Conservation (phyloP, 2,888 invertebrate genomes). For the Alsophila aescularia region DNA sequence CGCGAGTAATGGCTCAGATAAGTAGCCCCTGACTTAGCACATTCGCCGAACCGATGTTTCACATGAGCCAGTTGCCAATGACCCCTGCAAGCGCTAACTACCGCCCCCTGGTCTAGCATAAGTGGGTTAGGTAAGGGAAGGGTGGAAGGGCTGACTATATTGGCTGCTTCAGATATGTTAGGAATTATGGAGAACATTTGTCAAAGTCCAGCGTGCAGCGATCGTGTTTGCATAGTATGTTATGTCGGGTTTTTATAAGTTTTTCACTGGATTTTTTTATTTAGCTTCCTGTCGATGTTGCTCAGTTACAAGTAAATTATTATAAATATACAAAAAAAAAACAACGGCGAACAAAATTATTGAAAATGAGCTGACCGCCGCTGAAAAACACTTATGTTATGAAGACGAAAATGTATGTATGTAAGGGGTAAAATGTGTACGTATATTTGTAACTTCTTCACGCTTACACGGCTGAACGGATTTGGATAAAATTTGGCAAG, state of each 20-base stretch:
- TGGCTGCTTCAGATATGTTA: constrained; percentile 45
- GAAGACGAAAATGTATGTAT: no score
- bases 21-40: constrained; percentile 75
- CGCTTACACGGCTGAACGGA: no score
- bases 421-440: no score
- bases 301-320: no score
- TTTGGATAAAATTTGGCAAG: no score
- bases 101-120: background rate
- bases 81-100: constrained; percentile 34
- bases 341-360: no score
- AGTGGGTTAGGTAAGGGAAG: constrained; percentile 23
- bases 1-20: constrained; percentile 68
- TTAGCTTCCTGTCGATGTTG: no score
- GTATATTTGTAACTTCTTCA: no score
- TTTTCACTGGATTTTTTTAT: background rate
- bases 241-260: background rate
- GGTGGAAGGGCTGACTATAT: constrained; percentile 41
- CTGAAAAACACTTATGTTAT: no score
- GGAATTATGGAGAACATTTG: constrained; percentile 72
- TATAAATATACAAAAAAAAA: no score
- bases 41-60: constrained; percentile 69
- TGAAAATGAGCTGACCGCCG: no score
- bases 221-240: constrained; percentile 40
- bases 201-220: constrained; percentile 68
- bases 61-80: constrained; percentile 45